These are phyloP conservation scores for Drosophila grimshawi DNA, from an alignment of 1,140 invertebrate species.

Conservation along the genomic window DNA sequence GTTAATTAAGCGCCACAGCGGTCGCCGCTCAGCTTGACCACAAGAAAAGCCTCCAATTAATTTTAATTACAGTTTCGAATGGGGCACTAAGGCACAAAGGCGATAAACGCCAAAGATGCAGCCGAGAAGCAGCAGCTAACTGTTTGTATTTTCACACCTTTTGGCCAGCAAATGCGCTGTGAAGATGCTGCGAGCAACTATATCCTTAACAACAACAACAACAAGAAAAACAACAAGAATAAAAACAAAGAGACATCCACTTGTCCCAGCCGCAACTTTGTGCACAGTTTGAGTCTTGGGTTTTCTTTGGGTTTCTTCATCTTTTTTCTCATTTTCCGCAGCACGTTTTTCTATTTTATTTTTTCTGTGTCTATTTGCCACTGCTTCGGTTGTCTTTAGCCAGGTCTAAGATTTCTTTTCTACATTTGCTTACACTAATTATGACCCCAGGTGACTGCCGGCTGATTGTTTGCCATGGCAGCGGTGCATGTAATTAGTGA, in stretches of 20 bases:
- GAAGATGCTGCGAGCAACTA: slow-evolving; percentile 38
- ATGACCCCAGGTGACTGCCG: slow-evolving; percentile 74
- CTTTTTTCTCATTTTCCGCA: slow-evolving; percentile 1
- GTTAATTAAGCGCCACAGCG: slow-evolving; percentile 66
- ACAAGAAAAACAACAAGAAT: slow-evolving; percentile 15
- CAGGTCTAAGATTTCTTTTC: slow-evolving; percentile 69
- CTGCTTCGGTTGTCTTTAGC: slow-evolving; percentile 16
- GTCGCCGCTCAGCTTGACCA: slow-evolving; percentile 52
- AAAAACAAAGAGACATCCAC: slow-evolving; percentile 45
- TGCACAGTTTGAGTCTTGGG: slow-evolving; percentile 47
- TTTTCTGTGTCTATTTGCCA: slow-evolving; percentile 1
- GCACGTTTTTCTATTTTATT: slow-evolving; percentile 27
- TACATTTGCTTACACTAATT: slow-evolving; percentile 81
- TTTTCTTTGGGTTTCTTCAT: slow-evolving; percentile 23
- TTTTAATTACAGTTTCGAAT: slow-evolving; percentile 77
- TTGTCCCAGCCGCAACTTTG: slow-evolving; percentile 62
- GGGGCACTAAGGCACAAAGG: slow-evolving; percentile 30
- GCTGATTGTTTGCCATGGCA: slow-evolving; percentile 51
- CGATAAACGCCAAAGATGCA: slow-evolving; percentile 62
- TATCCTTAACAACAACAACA: background rate
- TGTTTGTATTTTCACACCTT: slow-evolving; percentile 82
- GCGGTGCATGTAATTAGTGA: slow-evolving; percentile 79
- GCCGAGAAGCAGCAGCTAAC: slow-evolving; percentile 47
- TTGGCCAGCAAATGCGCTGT: slow-evolving; percentile 73
- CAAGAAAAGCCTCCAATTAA: slow-evolving; percentile 75